These are phyloP conservation scores for Bubalus kerabau DNA, from an alignment of 2,113 vertebrate genomes.

Conservation along the genomic window DNA sequence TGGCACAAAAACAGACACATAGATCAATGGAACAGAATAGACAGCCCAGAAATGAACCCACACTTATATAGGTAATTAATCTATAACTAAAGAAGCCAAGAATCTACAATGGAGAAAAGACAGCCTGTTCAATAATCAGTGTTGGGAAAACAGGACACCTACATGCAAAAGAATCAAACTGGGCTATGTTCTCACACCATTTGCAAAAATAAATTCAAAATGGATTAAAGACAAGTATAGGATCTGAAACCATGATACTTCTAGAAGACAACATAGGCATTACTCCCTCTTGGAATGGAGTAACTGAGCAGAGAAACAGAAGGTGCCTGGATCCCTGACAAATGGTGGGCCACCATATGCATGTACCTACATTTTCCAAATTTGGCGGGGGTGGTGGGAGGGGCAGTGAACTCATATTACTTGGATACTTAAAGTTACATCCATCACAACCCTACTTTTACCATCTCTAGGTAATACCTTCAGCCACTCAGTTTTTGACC, in stretches of 20 bases:
- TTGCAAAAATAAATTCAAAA: too few species aligned
- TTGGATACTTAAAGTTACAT: not conserved
- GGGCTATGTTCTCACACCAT: too few species aligned
- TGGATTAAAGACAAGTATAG: not conserved
- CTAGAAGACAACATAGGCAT: not conserved
- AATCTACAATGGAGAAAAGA: too few species aligned
- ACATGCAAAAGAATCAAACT: too few species aligned
- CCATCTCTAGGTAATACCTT: not conserved
- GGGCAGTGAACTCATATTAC: not conserved
- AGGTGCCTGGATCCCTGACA: not conserved
- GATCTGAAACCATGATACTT: not conserved
- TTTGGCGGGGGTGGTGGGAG: fast-evolving
- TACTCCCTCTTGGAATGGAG: not conserved
- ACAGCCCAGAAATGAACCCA: too few species aligned
- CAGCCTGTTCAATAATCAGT: too few species aligned
- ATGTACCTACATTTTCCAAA: not conserved
- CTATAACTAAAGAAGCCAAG: too few species aligned
- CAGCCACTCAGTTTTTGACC: not conserved
- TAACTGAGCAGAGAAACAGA: not conserved
- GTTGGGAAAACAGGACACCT: too few species aligned
- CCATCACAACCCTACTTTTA: not conserved
- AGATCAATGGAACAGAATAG: too few species aligned
- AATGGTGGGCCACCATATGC: not conserved
- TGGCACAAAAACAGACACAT: too few species aligned
- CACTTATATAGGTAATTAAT: too few species aligned